phyloP scores from a whole-genome alignment of 2,797 vertebrate species.

The Oreortyx pictus region DNA sequence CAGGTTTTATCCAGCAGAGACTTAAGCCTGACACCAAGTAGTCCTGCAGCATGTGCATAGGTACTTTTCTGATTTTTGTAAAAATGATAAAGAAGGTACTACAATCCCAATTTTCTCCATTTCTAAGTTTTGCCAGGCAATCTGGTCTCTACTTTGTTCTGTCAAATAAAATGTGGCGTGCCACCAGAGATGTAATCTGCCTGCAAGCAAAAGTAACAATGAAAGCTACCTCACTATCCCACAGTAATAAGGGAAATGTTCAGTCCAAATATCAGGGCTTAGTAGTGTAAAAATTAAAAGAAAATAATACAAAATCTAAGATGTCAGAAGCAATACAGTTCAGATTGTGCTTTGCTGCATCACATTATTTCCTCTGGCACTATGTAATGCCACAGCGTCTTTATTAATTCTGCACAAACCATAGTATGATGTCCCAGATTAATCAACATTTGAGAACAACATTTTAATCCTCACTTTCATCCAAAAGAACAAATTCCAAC shows the following conservation, averaged over 20 bases:
- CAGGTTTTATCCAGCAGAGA: not conserved
- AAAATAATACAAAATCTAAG: not conserved
- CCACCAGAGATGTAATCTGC: not conserved
- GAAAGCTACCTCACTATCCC: not conserved
- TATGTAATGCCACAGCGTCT: not conserved
- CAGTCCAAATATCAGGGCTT: not conserved
- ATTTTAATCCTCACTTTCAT: not conserved
- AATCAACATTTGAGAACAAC: not conserved
- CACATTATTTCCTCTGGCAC: not conserved
- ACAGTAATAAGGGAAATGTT: not conserved
- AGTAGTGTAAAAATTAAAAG: slow-evolving; percentile 6
- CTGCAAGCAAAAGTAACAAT: slow-evolving; percentile 20
- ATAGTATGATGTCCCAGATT: not conserved
- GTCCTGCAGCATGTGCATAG: not conserved
- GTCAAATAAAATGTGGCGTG: slow-evolving; percentile 7
- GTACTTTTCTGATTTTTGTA: not conserved
- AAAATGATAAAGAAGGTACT: not conserved
- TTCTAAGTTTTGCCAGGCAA: not conserved
- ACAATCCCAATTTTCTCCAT: not conserved
- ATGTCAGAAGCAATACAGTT: not conserved
- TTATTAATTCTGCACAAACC: not conserved
- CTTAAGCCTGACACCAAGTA: not conserved
- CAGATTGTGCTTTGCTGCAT: not conserved
- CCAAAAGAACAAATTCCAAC: not conserved
- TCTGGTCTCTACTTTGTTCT: slow-evolving; percentile 19